Evolutionary conservation across 2,113 vertebrate species (phyloP).

Genomic region (Chroicocephalus ridibundus): DNA sequence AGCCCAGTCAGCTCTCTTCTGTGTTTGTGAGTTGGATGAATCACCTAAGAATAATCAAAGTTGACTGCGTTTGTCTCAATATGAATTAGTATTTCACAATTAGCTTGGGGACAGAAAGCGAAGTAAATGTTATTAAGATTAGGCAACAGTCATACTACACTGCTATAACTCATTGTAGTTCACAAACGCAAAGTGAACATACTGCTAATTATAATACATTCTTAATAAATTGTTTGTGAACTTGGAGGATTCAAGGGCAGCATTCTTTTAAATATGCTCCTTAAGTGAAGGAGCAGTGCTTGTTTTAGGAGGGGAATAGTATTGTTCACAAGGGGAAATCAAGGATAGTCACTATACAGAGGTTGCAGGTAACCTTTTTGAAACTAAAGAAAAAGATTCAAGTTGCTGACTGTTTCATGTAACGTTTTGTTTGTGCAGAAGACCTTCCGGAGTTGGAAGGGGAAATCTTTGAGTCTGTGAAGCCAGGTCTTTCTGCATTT

Average conservation of each 20-base stretch:
- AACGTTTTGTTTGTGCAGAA: constrained; percentile 73
- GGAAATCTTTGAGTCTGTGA: constrained; percentile 95
- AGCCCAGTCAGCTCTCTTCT: neutral
- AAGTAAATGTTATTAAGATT: neutral
- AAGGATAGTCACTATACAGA: neutral
- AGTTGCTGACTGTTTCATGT: neutral
- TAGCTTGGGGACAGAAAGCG: neutral
- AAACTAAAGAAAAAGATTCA: neutral
- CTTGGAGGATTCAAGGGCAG: neutral
- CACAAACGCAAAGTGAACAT: neutral
- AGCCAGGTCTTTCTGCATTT: constrained; percentile 94
- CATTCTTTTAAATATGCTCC: neutral
- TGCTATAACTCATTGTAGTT: neutral
- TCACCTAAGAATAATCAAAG: neutral
- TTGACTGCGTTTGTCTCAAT: neutral
- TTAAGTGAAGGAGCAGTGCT: neutral
- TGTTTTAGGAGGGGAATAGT: neutral
- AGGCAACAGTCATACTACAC: neutral
- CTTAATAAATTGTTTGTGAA: neutral
- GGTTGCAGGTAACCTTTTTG: neutral
- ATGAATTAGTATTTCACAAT: neutral
- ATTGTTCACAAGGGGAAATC: neutral
- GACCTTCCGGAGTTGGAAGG: constrained; percentile 86
- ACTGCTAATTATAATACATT: neutral
- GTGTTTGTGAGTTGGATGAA: neutral